Percentiles rank a stretch among this genome's conserved stretches.
phyloP scores from a whole-genome alignment of 1,140 invertebrate genomes.

The Anastatus disparis region DNA sequence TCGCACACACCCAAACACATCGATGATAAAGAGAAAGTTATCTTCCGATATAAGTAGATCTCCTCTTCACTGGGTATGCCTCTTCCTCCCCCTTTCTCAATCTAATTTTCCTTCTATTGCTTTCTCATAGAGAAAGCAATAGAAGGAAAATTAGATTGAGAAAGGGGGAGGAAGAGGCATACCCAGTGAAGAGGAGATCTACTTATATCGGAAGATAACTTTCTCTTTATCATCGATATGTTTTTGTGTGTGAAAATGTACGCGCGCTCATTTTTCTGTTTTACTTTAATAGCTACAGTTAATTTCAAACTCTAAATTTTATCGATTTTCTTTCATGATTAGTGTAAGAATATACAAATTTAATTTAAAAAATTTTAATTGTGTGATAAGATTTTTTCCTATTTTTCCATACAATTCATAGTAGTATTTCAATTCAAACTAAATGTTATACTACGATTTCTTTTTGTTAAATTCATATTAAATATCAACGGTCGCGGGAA shows the following conservation, averaged over 20 bases:
- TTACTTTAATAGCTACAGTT: too few species aligned
- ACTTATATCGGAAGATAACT: background rate
- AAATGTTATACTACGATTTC: too few species aligned
- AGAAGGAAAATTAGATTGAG: too few species aligned
- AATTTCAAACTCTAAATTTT: background rate
- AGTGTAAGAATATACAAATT: background rate
- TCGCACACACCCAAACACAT: background rate
- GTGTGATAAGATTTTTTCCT: background rate
- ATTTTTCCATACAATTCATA: background rate
- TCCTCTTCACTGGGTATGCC: background rate
- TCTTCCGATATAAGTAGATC: background rate
- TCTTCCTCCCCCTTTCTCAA: background rate
- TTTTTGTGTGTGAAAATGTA: background rate
- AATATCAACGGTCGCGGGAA: too few species aligned
- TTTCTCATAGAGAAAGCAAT: too few species aligned
- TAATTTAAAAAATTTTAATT: background rate
- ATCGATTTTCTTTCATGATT: background rate
- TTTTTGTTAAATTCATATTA: too few species aligned
- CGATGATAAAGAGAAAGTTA: background rate
- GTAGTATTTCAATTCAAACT: too few species aligned
- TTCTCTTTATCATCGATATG: background rate
- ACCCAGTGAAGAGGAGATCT: background rate
- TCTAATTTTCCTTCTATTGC: too few species aligned
- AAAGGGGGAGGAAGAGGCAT: background rate
- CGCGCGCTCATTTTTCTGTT: too few species aligned